Percentiles rank a stretch among this genome's conserved stretches.
phyloP scores from a whole-genome alignment of 2,888 invertebrate genomes.

The Pomacea canaliculata region DNA sequence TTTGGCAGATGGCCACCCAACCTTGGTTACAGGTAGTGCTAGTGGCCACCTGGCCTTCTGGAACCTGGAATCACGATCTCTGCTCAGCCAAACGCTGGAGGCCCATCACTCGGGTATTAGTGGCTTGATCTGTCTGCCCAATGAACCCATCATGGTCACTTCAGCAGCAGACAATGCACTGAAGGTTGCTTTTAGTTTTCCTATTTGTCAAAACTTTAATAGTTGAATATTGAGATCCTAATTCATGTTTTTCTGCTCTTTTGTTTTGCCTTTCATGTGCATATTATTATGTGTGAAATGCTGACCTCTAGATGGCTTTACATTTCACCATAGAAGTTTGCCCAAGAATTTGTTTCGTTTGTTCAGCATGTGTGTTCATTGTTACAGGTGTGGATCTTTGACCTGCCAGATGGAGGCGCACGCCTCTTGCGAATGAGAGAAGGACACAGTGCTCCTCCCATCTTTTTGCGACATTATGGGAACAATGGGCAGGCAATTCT shows the following conservation, averaged over 20 bases:
- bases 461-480: slow-evolving; percentile 86
- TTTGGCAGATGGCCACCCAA: slow-evolving; percentile 79
- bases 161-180: slow-evolving; percentile 94
- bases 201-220: too few species aligned
- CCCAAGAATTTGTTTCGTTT: too few species aligned
- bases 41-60: slow-evolving; percentile 92
- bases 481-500: slow-evolving; percentile 81
- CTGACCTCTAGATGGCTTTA: too few species aligned
- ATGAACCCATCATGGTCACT: slow-evolving; percentile 90
- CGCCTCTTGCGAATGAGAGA: slow-evolving; percentile 79
- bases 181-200: slow-evolving; percentile 74
- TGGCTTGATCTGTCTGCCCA: slow-evolving; percentile 86
- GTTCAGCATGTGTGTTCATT: neutral
- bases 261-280: neutral
- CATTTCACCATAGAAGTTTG: too few species aligned
- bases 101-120: slow-evolving; percentile 83
- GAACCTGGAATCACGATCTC: slow-evolving; percentile 80
- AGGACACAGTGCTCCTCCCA: slow-evolving; percentile 88
- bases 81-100: slow-evolving; percentile 83
- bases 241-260: neutral
- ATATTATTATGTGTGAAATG: too few species aligned
- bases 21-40: slow-evolving; percentile 87
- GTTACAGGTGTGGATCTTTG: slow-evolving; percentile 78
- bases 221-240: neutral
- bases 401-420: slow-evolving; percentile 90